Base-by-base conservation (phyloP, 2,797 vertebrate genomes). In the Rhynchotus rufescens region DNA sequence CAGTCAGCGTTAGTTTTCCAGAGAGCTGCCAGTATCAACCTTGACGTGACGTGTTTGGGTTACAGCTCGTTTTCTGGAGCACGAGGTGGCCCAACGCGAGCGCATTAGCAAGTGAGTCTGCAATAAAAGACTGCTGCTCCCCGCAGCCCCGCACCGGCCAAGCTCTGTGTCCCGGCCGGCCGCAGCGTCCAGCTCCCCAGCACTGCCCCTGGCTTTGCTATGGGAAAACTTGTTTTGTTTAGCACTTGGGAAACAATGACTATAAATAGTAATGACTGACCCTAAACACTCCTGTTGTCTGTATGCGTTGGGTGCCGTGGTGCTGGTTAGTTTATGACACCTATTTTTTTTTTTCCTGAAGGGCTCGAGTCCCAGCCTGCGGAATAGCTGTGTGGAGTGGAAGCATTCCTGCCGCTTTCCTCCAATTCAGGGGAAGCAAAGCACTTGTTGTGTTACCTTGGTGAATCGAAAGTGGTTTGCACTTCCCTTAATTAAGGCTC, bases 161-260 rank as follows among this genome's bases (percentile, higher is more conserved):
- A 66, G 96, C 95, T 97, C 94, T 96, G 97, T 97, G 97, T 97
- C 97, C 91, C 71, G 94, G 94, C 97, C 98, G 98, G 98, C 98
- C 98, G 96, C 97, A 96, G 97, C 98, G 98, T 98, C 98, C 98
- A 97, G 98, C 96, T 97, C 96, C 94, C 97, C 96, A 87, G 95
- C 96, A 96, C 97, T 57, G 95, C 96, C 96, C 95, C 97, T 96
- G 1, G 36, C 93, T 96, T 96, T 97, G 96, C 98, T 98, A 98
- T 98, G 98, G 98, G 98, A 98, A 97, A 96, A 97, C 97, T 96
- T 89, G 94, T 97, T 98, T 92, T 98, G 98, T 99, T 99, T 99
- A 98, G 98, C 96, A 83, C 98, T 98, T 88, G 98, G 97, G 98
- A 98, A 98, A 98, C 97, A 96, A 97, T 98, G 97, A 97, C 96